These are phyloP conservation scores for Papilio xuthus DNA, from an alignment of 1,140 invertebrate genomes.

Conservation along the genomic window DNA sequence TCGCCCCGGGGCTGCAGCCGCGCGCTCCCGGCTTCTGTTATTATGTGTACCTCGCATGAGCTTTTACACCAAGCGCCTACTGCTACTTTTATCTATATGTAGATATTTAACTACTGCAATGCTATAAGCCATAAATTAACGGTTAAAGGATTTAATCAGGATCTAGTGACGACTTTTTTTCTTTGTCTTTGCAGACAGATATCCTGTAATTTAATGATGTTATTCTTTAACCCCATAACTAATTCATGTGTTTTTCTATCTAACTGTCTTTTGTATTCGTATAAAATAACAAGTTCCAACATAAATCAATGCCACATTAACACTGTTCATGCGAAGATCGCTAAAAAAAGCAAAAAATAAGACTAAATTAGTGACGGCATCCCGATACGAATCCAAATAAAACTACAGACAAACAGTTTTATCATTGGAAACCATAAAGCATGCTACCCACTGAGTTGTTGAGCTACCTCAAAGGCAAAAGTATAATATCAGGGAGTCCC, in stretches of 20 bases:
- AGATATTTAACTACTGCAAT: not conserved
- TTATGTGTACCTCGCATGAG: constrained; percentile 14
- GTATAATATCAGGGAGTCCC: constrained; percentile 79
- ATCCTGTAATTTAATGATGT: not conserved
- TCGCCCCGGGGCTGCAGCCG: constrained; percentile 16
- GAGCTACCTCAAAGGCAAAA: constrained; percentile 75
- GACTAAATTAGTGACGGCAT: constrained; percentile 65
- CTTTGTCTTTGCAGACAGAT: not conserved
- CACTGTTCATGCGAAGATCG: constrained; percentile 14
- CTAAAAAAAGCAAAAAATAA: constrained; percentile 51
- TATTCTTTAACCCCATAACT: not conserved
- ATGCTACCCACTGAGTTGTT: constrained; percentile 72
- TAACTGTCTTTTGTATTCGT: constrained; percentile 7
- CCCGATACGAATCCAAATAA: constrained; percentile 67
- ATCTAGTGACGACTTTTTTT: not conserved
- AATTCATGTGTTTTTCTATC: constrained; percentile 21
- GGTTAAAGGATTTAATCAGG: not conserved
- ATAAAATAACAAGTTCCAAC: constrained; percentile 16
- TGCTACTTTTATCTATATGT: not conserved
- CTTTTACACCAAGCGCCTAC: not conserved
- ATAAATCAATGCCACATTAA: constrained; percentile 32
- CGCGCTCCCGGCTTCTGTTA: constrained; percentile 28
- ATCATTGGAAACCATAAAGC: constrained; percentile 80
- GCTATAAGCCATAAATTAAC: not conserved
- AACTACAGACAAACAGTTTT: constrained; percentile 77